Conservation (phyloP, 2,888 invertebrate species). For the Barypeithes pellucidus region DNA sequence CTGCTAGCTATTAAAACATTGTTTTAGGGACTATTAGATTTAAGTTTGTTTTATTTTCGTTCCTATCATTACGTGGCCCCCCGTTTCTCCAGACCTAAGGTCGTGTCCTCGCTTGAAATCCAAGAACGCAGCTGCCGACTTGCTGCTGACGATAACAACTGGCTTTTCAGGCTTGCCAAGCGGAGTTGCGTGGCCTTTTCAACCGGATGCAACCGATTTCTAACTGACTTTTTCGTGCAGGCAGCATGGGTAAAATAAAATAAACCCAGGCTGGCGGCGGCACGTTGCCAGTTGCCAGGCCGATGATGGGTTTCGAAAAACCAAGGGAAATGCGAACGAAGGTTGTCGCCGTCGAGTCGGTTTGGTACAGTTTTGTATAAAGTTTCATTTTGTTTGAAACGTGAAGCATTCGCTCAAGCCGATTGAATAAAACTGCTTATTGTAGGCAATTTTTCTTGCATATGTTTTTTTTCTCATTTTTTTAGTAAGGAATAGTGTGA, state of each 20-base stretch:
- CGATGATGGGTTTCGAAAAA: constrained; percentile 24
- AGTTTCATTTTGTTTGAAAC: constrained; percentile 17
- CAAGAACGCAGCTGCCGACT: constrained; percentile 25
- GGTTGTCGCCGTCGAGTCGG: constrained; percentile 6
- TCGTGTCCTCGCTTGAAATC: not conserved
- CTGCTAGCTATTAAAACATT: no score
- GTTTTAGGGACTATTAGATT: not conserved
- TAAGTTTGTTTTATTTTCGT: not conserved
- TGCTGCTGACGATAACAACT: constrained; percentile 25
- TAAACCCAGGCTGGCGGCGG: constrained; percentile 17
- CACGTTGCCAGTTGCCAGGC: constrained; percentile 32
- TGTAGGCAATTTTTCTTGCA: not conserved
- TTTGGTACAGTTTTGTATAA: constrained; percentile 28
- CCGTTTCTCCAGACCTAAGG: not conserved
- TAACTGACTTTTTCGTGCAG: constrained; percentile 37
- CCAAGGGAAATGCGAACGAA: constrained; percentile 26
- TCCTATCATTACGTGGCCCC: not conserved
- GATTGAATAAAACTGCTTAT: not conserved
- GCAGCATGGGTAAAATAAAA: not conserved
- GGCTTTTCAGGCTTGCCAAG: constrained; percentile 38
- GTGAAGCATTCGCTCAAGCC: not conserved
- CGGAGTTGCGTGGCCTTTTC: constrained; percentile 40
- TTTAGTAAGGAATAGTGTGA: no score
- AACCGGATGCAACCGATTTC: constrained; percentile 34
- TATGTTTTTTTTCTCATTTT: no score